These are phyloP conservation scores for Pantherophis guttatus DNA, from an alignment of 2,113 vertebrate genomes.

Conservation along the genomic window DNA sequence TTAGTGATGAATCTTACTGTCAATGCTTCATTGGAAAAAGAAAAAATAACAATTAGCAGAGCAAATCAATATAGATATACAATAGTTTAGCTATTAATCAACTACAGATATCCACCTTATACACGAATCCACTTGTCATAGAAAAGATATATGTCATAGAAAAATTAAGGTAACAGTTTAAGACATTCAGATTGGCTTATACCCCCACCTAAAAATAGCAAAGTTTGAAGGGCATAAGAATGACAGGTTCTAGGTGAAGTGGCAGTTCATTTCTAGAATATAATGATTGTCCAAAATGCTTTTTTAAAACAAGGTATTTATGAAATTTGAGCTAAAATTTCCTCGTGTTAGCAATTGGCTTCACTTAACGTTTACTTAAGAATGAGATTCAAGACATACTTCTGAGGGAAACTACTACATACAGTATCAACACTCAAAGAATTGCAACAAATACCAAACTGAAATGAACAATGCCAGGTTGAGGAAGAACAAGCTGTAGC, in stretches of 20 bases:
- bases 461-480: not conserved
- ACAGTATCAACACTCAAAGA: not conserved
- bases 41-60: not conserved
- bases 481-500: conserved; percentile 2
- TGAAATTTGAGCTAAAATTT: not conserved
- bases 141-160: not conserved
- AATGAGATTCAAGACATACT: not conserved
- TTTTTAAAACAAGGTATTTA: not conserved
- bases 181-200: not conserved
- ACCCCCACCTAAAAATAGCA: not conserved
- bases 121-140: not conserved
- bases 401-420: not conserved
- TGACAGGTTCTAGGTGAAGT: not conserved
- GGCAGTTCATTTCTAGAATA: not conserved
- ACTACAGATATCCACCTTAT: not conserved
- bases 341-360: not conserved
- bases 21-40: conserved; percentile 60
- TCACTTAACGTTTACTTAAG: not conserved
- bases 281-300: not conserved
- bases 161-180: not conserved
- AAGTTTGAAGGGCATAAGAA: not conserved
- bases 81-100: not conserved
- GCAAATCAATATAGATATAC: not conserved
- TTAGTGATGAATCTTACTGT: conserved; percentile 78
- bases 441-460: not conserved